Evolutionary conservation across 2,888 invertebrate genomes (phyloP).

Genomic region (Palloptera scutellata): DNA sequence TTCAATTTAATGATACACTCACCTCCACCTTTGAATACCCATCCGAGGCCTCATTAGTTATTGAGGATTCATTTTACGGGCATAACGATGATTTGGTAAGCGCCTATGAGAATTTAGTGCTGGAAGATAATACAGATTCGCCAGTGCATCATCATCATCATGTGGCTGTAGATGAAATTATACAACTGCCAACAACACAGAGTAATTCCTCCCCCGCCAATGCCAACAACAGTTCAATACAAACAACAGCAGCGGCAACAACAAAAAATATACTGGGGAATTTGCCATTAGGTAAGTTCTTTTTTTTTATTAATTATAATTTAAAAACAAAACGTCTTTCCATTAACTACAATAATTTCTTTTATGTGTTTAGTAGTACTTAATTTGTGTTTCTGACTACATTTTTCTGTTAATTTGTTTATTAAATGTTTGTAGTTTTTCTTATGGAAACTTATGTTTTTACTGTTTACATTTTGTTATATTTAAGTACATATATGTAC

Average conservation of each 20-base stretch:
- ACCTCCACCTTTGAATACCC: slow-evolving; percentile 94
- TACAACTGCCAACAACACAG: slow-evolving; percentile 56
- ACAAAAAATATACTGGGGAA: slow-evolving; percentile 61
- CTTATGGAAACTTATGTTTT: not conserved
- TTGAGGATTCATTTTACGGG: slow-evolving; percentile 68
- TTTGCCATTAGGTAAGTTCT: slow-evolving; percentile 62
- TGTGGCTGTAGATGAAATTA: slow-evolving; percentile 61
- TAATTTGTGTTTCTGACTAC: slow-evolving; percentile 1
- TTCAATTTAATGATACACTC: slow-evolving; percentile 87
- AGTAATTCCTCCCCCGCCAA: slow-evolving; percentile 35
- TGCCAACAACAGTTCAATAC: slow-evolving; percentile 24
- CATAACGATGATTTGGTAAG: slow-evolving; percentile 32
- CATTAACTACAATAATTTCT: slow-evolving; percentile 12
- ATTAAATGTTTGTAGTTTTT: slow-evolving; percentile 2
- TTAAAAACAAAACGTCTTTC: slow-evolving; percentile 8
- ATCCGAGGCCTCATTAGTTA: slow-evolving; percentile 83
- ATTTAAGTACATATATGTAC: slow-evolving; percentile 9
- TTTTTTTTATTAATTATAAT: not conserved
- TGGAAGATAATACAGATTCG: slow-evolving; percentile 37
- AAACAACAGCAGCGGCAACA: slow-evolving; percentile 42
- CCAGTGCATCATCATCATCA: slow-evolving; percentile 53
- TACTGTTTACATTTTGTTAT: slow-evolving; percentile 4
- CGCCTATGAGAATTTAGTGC: slow-evolving; percentile 48
- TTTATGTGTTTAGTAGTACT: slow-evolving; percentile 7
- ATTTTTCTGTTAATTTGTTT: slow-evolving; percentile 5